Percentiles rank a stretch among this genome's conserved stretches.
Conservation (phyloP, 2,797 vertebrate species). For the Synaphobranchus kaupii region DNA sequence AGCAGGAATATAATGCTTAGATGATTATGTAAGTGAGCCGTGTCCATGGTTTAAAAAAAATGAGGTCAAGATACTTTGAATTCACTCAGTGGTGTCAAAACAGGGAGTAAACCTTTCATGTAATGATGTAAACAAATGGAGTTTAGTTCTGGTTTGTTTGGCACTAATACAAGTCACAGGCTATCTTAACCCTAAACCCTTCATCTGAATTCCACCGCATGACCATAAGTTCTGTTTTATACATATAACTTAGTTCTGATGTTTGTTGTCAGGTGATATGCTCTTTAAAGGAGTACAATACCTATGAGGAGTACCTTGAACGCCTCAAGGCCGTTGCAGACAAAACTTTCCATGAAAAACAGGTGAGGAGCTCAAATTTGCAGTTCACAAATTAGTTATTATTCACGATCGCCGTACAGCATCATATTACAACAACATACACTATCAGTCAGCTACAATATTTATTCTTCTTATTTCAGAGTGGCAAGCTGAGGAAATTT, state of each 20-base stretch:
- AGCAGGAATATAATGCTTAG: not conserved
- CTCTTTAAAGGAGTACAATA: slow-evolving; percentile 3
- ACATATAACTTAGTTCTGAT: not conserved
- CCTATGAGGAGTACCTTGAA: not conserved
- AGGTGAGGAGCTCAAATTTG: not conserved
- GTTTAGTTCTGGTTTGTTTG: too few species aligned
- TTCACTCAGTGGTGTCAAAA: too few species aligned
- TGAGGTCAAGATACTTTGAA: too few species aligned
- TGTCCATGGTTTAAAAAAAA: not conserved
- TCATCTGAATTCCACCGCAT: not conserved
- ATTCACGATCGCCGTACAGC: not conserved
- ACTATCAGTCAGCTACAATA: not conserved
- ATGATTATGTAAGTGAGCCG: not conserved
- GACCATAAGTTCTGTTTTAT: not conserved
- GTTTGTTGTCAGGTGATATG: not conserved
- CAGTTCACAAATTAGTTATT: not conserved
- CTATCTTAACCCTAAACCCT: not conserved
- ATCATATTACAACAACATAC: not conserved
- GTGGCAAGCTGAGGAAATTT: not conserved
- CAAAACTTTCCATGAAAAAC: not conserved
- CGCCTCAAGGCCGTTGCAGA: not conserved
- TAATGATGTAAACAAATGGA: too few species aligned
- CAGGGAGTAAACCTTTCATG: too few species aligned
- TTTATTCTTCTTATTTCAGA: not conserved
- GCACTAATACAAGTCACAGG: too few species aligned